These are phyloP conservation scores for Empidonax alnorum DNA, from an alignment of 2,113 vertebrate genomes.

Conservation along the genomic window DNA sequence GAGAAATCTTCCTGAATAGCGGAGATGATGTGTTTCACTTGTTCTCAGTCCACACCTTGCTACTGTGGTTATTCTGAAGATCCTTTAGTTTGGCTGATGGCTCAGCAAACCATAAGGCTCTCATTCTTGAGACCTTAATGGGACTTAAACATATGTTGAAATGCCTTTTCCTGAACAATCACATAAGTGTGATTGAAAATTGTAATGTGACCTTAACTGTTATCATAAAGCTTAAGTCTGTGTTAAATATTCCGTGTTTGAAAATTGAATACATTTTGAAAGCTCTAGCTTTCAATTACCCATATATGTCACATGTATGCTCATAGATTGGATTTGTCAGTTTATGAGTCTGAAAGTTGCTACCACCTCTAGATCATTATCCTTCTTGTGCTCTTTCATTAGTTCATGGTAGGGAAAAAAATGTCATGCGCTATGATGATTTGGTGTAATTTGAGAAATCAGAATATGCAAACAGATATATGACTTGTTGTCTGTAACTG, in stretches of 20 bases:
- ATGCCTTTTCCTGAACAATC: background rate
- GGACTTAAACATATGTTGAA: background rate
- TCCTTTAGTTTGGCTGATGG: background rate
- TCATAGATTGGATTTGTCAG: background rate
- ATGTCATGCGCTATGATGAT: fast-evolving
- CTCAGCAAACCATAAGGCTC: background rate
- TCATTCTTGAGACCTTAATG: background rate
- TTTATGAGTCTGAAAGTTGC: background rate
- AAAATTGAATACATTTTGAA: background rate
- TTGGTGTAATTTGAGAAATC: background rate
- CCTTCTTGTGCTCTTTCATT: background rate
- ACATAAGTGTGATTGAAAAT: background rate
- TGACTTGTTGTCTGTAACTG: background rate
- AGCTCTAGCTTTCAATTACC: background rate
- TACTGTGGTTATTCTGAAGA: background rate
- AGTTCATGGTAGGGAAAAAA: background rate
- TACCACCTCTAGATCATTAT: background rate
- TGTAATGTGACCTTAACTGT: background rate
- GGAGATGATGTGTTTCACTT: background rate
- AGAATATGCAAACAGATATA: background rate
- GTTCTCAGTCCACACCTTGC: background rate
- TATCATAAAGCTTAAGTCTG: background rate
- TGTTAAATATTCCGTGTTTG: background rate
- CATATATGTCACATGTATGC: background rate
- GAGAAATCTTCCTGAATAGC: background rate